phyloP scores from a whole-genome alignment of 2,888 invertebrate species.

The Amphiduros pacificus region DNA sequence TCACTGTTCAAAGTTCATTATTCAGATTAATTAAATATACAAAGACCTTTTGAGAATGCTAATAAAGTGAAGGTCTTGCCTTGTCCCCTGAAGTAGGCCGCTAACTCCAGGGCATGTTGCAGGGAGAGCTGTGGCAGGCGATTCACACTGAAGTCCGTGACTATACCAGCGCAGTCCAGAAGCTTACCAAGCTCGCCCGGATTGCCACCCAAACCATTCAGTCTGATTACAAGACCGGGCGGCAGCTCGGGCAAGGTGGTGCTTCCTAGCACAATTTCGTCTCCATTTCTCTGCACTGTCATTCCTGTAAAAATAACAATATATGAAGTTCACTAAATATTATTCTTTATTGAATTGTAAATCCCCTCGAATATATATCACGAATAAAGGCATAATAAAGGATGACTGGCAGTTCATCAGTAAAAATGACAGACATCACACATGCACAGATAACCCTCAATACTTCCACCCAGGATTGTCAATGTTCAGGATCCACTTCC shows the following conservation, averaged over 20 bases:
- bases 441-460: too few relatives aligned
- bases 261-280: neutral
- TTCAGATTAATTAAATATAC: too few relatives aligned
- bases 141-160: constrained; percentile 37
- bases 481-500: too few relatives aligned
- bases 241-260: neutral
- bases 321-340: too few relatives aligned
- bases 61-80: constrained; percentile 31
- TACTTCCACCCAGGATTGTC: too few relatives aligned
- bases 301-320: neutral
- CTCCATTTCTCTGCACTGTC: neutral
- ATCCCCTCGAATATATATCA: too few relatives aligned
- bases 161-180: constrained; percentile 40
- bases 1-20: too few relatives aligned
- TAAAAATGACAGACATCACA: too few relatives aligned
- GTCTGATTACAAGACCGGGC: neutral
- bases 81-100: constrained; percentile 36
- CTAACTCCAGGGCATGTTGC: constrained; percentile 35
- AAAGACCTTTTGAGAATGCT: too few relatives aligned
- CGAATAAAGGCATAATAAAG: too few relatives aligned
- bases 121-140: constrained; percentile 35
- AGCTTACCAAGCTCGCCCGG: constrained; percentile 22
- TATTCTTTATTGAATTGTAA: too few relatives aligned
- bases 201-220: neutral
- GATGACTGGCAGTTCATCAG: too few relatives aligned